Evolutionary conservation across 2,888 invertebrate genomes (phyloP).

Genomic region (Rhorus exstirpatorius): DNA sequence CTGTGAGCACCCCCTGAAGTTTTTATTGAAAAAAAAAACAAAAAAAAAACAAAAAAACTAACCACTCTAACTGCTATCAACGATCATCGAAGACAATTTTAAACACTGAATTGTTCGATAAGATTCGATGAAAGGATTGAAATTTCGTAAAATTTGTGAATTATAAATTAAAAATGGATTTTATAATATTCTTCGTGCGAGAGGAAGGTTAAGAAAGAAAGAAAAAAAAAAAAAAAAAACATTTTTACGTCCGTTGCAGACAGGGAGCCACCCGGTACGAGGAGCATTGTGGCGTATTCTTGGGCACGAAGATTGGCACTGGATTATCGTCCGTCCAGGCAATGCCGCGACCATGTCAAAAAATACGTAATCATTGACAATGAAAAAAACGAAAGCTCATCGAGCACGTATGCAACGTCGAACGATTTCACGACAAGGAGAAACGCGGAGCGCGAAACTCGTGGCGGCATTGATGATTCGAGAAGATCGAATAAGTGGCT

Average conservation of each 20-base stretch:
- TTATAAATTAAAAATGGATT: too few relatives aligned
- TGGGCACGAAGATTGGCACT: slow-evolving; percentile 86
- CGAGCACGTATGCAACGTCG: slow-evolving; percentile 33
- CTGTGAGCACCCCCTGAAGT: too few relatives aligned
- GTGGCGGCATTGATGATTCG: slow-evolving; percentile 74
- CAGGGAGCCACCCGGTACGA: slow-evolving; percentile 85
- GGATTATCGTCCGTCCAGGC: slow-evolving; percentile 82
- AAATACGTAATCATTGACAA: slow-evolving; percentile 52
- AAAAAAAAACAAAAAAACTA: too few relatives aligned
- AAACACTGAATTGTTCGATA: too few relatives aligned
- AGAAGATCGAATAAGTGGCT: slow-evolving; percentile 79
- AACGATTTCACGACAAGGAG: slow-evolving; percentile 62
- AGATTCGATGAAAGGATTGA: too few relatives aligned
- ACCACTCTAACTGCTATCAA: too few relatives aligned
- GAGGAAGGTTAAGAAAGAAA: too few relatives aligned
- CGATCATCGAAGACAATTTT: too few relatives aligned
- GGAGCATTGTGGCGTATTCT: slow-evolving; percentile 89
- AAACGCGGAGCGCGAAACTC: slow-evolving; percentile 72
- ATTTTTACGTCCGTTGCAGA: slow-evolving; percentile 68
- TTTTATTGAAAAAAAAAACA: too few relatives aligned
- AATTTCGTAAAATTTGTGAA: not conserved
- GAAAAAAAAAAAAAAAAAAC: not conserved
- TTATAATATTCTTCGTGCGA: too few relatives aligned
- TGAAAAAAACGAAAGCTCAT: slow-evolving; percentile 60
- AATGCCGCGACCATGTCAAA: slow-evolving; percentile 78